These are phyloP conservation scores for Ditula angustiorana DNA, from an alignment of 2,888 invertebrate genomes.

Conservation along the genomic window DNA sequence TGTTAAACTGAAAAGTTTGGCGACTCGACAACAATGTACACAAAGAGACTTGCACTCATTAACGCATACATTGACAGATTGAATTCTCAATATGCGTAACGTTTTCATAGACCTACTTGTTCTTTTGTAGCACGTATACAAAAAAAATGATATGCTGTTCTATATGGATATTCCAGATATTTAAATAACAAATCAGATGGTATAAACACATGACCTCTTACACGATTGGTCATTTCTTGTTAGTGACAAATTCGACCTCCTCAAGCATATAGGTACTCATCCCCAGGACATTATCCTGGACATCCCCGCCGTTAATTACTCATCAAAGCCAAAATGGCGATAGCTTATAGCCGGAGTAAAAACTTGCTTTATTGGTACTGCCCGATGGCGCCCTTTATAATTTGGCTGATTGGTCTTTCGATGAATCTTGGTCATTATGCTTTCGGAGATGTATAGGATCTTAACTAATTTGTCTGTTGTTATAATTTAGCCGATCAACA, in stretches of 20 bases:
- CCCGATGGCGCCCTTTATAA: slow-evolving; percentile 28
- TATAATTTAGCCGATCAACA: too few relatives aligned
- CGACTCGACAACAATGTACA: too few relatives aligned
- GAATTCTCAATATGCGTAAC: too few relatives aligned
- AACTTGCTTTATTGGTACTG: slow-evolving; percentile 39
- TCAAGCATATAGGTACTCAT: slow-evolving; percentile 19
- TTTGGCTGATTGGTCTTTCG: slow-evolving; percentile 34
- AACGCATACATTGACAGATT: too few relatives aligned
- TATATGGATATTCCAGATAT: too few relatives aligned
- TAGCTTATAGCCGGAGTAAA: slow-evolving; percentile 39
- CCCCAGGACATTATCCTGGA: slow-evolving; percentile 12
- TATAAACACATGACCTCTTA: neutral
- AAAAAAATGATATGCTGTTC: too few relatives aligned
- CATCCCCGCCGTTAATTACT: slow-evolving; percentile 30
- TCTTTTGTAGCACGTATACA: too few relatives aligned
- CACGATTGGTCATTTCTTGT: slow-evolving; percentile 19
- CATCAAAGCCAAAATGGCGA: slow-evolving; percentile 30
- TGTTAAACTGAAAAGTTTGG: too few relatives aligned
- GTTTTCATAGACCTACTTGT: too few relatives aligned
- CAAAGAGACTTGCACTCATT: too few relatives aligned
- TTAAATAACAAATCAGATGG: too few relatives aligned
- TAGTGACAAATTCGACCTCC: slow-evolving; percentile 9
- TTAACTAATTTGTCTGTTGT: neutral
- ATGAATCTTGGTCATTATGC: neutral
- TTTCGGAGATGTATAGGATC: neutral